A percentile compares a stretch with the other conserved stretches of the same genome.
Conservation (phyloP, 2,888 invertebrate genomes). For the Leptinotarsa tumamoca region DNA sequence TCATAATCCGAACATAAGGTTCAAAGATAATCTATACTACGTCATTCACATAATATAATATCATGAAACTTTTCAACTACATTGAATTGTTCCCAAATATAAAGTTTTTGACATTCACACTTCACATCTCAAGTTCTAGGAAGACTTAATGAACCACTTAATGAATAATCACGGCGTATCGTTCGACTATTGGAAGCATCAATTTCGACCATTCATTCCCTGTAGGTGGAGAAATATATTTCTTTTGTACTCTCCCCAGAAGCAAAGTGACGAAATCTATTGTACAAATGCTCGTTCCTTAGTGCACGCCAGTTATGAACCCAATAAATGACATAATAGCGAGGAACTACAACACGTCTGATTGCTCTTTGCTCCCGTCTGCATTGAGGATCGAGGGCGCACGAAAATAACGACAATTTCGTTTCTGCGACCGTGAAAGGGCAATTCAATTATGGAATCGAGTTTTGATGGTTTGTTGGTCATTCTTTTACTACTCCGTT, state of each 20-base stretch:
- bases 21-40: too few species aligned
- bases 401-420: conserved; percentile 12
- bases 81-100: too few species aligned
- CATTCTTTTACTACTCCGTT: background rate
- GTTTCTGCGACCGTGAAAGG: conserved; percentile 7
- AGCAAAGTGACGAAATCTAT: conserved; percentile 23
- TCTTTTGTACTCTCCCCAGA: background rate
- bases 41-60: too few species aligned
- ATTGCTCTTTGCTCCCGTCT: conserved; percentile 37
- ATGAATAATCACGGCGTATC: background rate
- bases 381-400: background rate
- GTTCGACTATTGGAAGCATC: background rate
- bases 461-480: conserved; percentile 8
- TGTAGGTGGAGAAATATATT: background rate
- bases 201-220: background rate
- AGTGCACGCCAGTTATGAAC: conserved; percentile 39
- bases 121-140: too few species aligned
- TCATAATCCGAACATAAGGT: too few species aligned
- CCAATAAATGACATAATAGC: conserved; percentile 41
- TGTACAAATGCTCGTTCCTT: conserved; percentile 30
- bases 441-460: conserved; percentile 9
- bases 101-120: too few species aligned
- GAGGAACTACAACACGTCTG: conserved; percentile 37
- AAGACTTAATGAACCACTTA: background rate
- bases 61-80: too few species aligned